Percentiles rank a stretch among this genome's conserved stretches.
These are phyloP conservation scores for Pharmacophagus antenor DNA, from an alignment of 2,888 invertebrate species.

Conservation along the genomic window DNA sequence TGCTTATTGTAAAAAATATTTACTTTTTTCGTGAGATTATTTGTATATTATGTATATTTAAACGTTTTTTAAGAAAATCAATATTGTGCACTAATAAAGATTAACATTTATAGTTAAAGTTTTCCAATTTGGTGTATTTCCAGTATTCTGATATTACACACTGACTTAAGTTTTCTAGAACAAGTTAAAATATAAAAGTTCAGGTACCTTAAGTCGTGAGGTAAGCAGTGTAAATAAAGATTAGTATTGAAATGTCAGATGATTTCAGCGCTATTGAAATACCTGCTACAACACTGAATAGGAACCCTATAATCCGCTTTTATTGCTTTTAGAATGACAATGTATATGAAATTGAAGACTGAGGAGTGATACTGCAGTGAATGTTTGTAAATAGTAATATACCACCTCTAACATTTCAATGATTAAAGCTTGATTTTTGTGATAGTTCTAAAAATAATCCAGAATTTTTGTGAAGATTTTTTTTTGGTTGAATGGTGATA, in stretches of 20 bases:
- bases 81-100: too few relatives aligned
- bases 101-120: neutral
- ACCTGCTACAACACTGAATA: constrained; percentile 17
- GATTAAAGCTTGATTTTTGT: neutral
- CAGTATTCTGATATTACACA: neutral
- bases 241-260: constrained; percentile 22
- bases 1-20: too few relatives aligned
- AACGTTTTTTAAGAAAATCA: too few relatives aligned
- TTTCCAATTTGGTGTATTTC: constrained; percentile 33
- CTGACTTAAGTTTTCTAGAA: too few relatives aligned
- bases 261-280: constrained; percentile 27
- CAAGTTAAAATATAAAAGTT: neutral
- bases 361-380: constrained; percentile 3
- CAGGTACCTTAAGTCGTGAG: constrained; percentile 9
- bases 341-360: constrained; percentile 18
- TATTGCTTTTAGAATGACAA: constrained; percentile 30
- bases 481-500: too few relatives aligned
- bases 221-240: constrained; percentile 12
- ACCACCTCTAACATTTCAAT: neutral
- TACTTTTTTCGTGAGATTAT: too few relatives aligned
- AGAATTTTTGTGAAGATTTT: too few relatives aligned
- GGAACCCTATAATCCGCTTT: constrained; percentile 22
- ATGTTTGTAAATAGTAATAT: constrained; percentile 10
- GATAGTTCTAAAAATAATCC: neutral
- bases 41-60: too few relatives aligned